A percentile compares a stretch with the other conserved stretches of the same genome.
These are phyloP conservation scores for Cryptotermes secundus DNA, from an alignment of 1,140 invertebrate species.

Conservation along the genomic window DNA sequence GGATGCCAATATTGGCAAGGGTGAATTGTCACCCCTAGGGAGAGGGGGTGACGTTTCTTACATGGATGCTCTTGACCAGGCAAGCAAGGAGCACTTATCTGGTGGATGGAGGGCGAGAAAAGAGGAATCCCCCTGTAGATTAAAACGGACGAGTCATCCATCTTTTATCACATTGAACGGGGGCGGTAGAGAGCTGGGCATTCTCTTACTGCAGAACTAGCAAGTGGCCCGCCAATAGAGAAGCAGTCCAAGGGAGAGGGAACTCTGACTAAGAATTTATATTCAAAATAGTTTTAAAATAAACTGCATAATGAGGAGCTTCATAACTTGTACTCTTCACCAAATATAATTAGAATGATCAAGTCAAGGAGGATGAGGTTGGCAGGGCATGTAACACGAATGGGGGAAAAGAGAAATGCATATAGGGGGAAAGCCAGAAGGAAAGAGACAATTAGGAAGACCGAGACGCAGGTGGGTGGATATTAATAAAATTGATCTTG, in stretches of 20 bases:
- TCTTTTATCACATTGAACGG: neutral
- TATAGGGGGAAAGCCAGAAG: too few relatives aligned
- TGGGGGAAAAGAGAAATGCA: too few relatives aligned
- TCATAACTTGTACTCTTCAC: too few relatives aligned
- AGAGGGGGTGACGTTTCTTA: neutral
- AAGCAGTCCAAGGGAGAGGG: neutral
- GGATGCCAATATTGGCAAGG: neutral
- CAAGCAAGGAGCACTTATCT: slow-evolving; percentile 14
- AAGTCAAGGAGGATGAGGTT: too few relatives aligned
- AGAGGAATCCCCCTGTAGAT: slow-evolving; percentile 10
- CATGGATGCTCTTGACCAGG: slow-evolving; percentile 9
- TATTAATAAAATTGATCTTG: too few relatives aligned
- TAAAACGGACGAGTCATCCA: slow-evolving; percentile 15
- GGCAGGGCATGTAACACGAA: too few relatives aligned
- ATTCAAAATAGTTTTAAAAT: too few relatives aligned
- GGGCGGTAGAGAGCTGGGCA: neutral
- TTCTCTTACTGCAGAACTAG: neutral
- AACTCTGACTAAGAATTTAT: too few relatives aligned
- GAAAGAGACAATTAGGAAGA: too few relatives aligned
- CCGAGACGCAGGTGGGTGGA: too few relatives aligned
- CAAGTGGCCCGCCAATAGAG: neutral
- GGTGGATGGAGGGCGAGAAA: neutral
- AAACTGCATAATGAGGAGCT: too few relatives aligned
- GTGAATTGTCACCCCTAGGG: neutral
- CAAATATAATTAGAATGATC: too few relatives aligned